Evolutionary conservation across 2,797 vertebrate species (phyloP).

Genomic region (Uromys caudimaculatus): DNA sequence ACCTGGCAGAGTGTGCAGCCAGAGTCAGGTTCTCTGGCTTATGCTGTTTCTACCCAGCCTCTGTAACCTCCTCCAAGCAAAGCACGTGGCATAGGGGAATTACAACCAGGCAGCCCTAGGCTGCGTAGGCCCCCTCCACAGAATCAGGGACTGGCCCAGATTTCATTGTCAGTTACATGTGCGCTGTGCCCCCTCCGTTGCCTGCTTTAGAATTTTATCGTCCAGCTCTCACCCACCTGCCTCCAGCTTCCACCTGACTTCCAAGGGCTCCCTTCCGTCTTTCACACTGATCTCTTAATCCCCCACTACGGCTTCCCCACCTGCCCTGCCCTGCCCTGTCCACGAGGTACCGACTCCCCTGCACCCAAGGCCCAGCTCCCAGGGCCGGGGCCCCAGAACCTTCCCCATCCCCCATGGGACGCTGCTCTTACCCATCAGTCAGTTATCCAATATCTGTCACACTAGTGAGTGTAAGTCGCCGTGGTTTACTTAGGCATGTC

Average conservation of each 20-base stretch:
- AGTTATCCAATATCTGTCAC: not conserved
- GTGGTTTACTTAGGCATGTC: fast-evolving
- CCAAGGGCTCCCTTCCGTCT: not conserved
- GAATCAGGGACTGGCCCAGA: not conserved
- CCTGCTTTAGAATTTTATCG: not conserved
- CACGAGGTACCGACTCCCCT: fast-evolving
- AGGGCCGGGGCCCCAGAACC: not conserved
- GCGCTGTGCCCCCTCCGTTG: fast-evolving
- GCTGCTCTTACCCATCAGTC: not conserved
- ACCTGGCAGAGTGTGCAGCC: not conserved
- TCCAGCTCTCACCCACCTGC: not conserved
- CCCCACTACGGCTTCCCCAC: no score
- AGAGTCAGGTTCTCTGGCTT: no score
- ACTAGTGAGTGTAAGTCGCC: not conserved
- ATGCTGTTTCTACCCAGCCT: no score
- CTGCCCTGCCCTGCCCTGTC: not conserved
- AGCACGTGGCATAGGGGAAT: fast-evolving
- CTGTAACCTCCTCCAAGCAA: not conserved
- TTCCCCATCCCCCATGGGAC: not conserved
- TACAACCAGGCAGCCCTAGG: not conserved
- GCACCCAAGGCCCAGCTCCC: not conserved
- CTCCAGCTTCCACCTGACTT: not conserved
- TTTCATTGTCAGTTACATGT: not conserved
- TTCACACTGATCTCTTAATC: no score
- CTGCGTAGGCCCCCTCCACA: not conserved